phyloP scores from a whole-genome alignment of 2,113 vertebrate genomes.

The Corvus moneduloides region DNA sequence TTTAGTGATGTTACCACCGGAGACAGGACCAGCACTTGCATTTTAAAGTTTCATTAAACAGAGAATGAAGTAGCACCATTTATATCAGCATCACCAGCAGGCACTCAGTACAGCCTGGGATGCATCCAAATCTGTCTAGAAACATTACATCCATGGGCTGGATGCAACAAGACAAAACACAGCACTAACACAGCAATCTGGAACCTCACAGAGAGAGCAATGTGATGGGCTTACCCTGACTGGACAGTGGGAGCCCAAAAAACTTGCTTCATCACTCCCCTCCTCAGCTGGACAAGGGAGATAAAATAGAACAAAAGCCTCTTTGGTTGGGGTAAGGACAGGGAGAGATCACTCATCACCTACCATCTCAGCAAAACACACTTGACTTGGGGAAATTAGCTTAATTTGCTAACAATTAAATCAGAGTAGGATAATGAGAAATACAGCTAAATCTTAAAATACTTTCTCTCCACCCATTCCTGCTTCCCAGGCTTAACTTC shows the following conservation, averaged over 20 bases:
- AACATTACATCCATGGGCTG: background rate
- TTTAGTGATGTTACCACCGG: background rate
- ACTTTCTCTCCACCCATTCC: background rate
- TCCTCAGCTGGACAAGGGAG: background rate
- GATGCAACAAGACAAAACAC: background rate
- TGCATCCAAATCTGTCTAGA: background rate
- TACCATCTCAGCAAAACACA: background rate
- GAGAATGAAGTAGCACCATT: background rate
- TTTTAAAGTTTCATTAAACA: conserved; percentile 51
- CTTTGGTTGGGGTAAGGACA: background rate
- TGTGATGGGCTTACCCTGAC: background rate
- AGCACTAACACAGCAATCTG: background rate
- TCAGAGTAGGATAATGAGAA: background rate
- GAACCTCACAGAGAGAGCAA: background rate
- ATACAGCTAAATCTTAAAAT: background rate
- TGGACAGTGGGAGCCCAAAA: background rate
- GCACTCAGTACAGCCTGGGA: background rate
- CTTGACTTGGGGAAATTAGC: background rate
- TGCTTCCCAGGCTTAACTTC: background rate
- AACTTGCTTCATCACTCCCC: background rate
- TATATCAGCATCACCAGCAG: background rate
- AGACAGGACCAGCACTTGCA: background rate
- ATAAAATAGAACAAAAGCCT: background rate
- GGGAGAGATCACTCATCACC: background rate
- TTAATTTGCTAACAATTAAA: background rate